phyloP scores from a whole-genome alignment of 2,113 vertebrate genomes.

The Nymphicus hollandicus region DNA sequence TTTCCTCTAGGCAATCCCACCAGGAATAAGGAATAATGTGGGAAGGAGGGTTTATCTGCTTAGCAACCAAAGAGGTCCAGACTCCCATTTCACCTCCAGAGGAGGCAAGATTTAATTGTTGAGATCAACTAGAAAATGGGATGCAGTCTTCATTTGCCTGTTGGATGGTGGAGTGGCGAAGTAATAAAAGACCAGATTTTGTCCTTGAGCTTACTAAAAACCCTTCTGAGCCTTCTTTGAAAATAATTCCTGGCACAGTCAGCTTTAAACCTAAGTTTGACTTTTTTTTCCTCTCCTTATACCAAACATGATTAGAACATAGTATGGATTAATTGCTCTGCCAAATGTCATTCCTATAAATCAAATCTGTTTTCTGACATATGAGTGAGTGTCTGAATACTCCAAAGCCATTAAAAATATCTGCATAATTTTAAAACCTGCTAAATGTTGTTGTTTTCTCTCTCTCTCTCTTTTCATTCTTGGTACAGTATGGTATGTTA shows the following conservation, averaged over 20 bases:
- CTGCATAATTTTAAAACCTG: slow-evolving; percentile 77
- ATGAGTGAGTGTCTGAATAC: slow-evolving; percentile 75
- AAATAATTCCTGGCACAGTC: slow-evolving; percentile 64
- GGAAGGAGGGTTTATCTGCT: background rate
- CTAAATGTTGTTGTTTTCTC: slow-evolving; percentile 73
- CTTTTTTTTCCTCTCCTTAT: slow-evolving; percentile 58
- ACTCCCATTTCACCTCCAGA: background rate
- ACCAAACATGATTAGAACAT: slow-evolving; percentile 74
- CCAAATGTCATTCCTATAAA: slow-evolving; percentile 76
- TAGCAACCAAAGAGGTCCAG: background rate
- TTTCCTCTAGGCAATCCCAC: background rate
- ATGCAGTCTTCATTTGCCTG: background rate
- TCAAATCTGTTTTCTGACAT: slow-evolving; percentile 77
- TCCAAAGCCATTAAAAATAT: slow-evolving; percentile 76
- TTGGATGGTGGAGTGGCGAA: background rate
- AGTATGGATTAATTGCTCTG: slow-evolving; percentile 75
- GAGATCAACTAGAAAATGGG: background rate
- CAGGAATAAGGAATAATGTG: background rate
- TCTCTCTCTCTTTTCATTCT: slow-evolving; percentile 51
- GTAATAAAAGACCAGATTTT: slow-evolving; percentile 40
- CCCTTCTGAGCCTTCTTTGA: slow-evolving; percentile 54
- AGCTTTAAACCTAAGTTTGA: slow-evolving; percentile 59
- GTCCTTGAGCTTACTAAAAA: slow-evolving; percentile 48
- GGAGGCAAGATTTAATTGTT: background rate
- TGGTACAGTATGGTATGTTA: slow-evolving; percentile 70